Evolutionary conservation across 2,888 invertebrate genomes (phyloP).

Genomic region (Volucella inanis): DNA sequence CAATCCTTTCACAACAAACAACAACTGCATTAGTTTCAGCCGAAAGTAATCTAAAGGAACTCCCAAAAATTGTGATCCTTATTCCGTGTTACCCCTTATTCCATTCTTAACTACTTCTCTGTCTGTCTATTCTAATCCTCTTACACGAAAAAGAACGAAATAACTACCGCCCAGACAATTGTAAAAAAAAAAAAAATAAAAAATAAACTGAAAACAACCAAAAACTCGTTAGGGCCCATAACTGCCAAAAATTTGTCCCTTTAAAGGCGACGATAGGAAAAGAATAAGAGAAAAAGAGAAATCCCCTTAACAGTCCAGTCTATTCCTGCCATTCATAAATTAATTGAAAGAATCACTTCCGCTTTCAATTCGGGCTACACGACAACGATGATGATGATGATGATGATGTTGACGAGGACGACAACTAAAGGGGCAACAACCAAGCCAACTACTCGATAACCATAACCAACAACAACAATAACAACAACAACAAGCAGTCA

Average conservation of each 20-base stretch:
- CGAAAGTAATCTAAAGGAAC: background rate
- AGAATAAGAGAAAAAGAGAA: slow-evolving; percentile 75
- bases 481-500: slow-evolving; percentile 35
- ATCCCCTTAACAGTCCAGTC: slow-evolving; percentile 36
- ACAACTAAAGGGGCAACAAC: slow-evolving; percentile 18
- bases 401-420: slow-evolving; percentile 21
- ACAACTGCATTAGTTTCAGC: slow-evolving; percentile 36
- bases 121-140: background rate
- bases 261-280: slow-evolving; percentile 18
- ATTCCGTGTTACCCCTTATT: background rate
- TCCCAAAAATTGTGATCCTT: slow-evolving; percentile 15
- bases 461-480: slow-evolving; percentile 9
- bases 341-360: slow-evolving; percentile 74
- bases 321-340: slow-evolving; percentile 63
- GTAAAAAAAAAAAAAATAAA: slow-evolving; percentile 28
- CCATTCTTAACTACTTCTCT: too few relatives aligned
- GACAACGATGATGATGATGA: slow-evolving; percentile 36
- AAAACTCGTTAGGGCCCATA: slow-evolving; percentile 62
- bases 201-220: slow-evolving; percentile 9
- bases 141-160: background rate
- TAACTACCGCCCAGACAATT: slow-evolving; percentile 18
- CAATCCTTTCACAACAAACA: slow-evolving; percentile 24
- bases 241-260: slow-evolving; percentile 57
- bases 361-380: slow-evolving; percentile 60
- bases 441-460: slow-evolving; percentile 21